These are phyloP conservation scores for Engystomops pustulosus DNA, from an alignment of 2,113 vertebrate genomes.

Conservation along the genomic window DNA sequence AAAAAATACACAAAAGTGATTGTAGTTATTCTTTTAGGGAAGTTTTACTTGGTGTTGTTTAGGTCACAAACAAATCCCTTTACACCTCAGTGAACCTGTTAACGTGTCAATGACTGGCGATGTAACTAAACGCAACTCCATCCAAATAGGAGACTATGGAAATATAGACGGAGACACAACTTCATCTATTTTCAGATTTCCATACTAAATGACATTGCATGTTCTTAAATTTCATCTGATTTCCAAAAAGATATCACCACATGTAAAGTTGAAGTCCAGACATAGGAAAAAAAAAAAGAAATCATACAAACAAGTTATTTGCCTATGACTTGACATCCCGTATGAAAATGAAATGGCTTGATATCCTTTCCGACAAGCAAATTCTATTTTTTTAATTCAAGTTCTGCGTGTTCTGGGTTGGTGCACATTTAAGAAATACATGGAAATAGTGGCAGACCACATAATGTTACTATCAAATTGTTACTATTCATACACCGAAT, in stretches of 20 bases:
- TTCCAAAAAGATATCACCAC: not conserved
- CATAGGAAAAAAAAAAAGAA: not conserved
- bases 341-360: not conserved
- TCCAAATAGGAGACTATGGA: not conserved
- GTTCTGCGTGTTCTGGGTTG: not conserved
- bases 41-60: not conserved
- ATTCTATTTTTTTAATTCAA: not conserved
- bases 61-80: not conserved
- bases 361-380: not conserved
- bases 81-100: not conserved
- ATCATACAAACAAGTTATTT: not conserved
- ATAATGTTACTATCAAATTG: not conserved
- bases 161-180: not conserved
- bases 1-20: no score
- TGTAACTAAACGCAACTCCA: no score
- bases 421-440: not conserved
- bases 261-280: not conserved
- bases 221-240: not conserved
- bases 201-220: not conserved
- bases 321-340: not conserved
- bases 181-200: not conserved
- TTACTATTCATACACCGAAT: not conserved
- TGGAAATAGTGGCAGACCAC: not conserved
- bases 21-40: no score
- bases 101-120: no score